phyloP scores from a whole-genome alignment of 2,797 vertebrate species.

The Perodicticus potto region DNA sequence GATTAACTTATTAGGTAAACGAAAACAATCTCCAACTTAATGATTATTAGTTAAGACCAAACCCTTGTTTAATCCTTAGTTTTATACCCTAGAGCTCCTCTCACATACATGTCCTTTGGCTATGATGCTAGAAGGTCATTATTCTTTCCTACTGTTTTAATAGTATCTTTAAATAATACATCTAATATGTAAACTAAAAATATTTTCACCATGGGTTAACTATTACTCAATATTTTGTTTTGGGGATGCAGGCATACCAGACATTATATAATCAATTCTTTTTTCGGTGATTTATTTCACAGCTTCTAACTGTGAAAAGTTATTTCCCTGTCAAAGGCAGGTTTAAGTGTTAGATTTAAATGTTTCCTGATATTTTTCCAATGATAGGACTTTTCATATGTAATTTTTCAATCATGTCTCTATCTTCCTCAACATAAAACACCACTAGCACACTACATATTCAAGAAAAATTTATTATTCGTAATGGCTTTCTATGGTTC shows the following conservation, averaged over 20 bases:
- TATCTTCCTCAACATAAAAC: slow-evolving; percentile 49
- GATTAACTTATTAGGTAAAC: not conserved
- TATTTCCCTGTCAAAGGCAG: not conserved
- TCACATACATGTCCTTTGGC: not conserved
- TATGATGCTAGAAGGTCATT: not conserved
- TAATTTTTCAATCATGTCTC: not conserved
- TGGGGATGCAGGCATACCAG: not conserved
- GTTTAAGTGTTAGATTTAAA: slow-evolving; percentile 5
- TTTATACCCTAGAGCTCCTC: not conserved
- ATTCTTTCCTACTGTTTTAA: slow-evolving; percentile 7
- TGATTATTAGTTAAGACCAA: not conserved
- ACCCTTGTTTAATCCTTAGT: not conserved
- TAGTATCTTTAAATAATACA: not conserved
- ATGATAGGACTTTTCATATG: not conserved
- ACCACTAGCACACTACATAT: not conserved
- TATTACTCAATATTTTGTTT: not conserved
- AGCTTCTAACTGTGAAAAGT: slow-evolving; percentile 33
- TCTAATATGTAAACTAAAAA: not conserved
- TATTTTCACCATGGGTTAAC: not conserved
- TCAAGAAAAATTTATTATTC: not conserved
- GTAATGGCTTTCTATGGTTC: not conserved
- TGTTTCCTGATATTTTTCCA: slow-evolving; percentile 34
- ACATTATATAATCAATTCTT: not conserved
- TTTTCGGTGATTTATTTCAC: not conserved
- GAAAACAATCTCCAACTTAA: not conserved